A percentile compares a stretch with the other conserved stretches of the same genome.
Conservation (phyloP, 2,888 invertebrate species). For the Notodonta ziczac region DNA sequence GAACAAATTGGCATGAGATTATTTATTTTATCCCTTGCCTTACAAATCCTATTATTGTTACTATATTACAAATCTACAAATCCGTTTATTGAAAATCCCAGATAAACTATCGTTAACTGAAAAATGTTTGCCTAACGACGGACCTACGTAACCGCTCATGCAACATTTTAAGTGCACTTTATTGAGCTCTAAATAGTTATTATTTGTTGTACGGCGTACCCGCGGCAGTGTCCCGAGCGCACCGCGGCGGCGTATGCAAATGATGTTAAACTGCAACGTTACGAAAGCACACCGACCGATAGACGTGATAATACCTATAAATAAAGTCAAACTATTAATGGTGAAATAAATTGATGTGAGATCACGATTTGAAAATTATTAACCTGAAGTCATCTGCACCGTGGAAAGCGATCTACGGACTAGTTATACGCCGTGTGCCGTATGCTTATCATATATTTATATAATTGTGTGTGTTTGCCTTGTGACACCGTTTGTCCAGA, state of each 20-base stretch:
- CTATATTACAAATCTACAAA: too few relatives aligned
- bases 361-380: slow-evolving; percentile 77
- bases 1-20: too few relatives aligned
- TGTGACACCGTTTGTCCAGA: too few relatives aligned
- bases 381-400: slow-evolving; percentile 63
- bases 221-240: slow-evolving; percentile 53
- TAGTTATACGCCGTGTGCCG: slow-evolving; percentile 7
- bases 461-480: background rate
- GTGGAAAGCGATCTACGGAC: slow-evolving; percentile 54
- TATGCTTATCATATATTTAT: background rate
- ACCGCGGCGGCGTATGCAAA: slow-evolving; percentile 76
- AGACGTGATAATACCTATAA: slow-evolving; percentile 77
- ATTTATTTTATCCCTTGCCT: too few relatives aligned
- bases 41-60: too few relatives aligned
- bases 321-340: slow-evolving; percentile 78
- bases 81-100: too few relatives aligned
- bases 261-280: slow-evolving; percentile 70
- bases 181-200: slow-evolving; percentile 40
- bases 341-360: slow-evolving; percentile 76
- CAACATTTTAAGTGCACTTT: background rate
- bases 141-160: background rate
- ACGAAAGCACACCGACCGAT: slow-evolving; percentile 70
- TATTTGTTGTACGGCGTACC: slow-evolving; percentile 40
- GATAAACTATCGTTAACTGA: too few relatives aligned
- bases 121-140: too few relatives aligned